Evolutionary conservation across 1,140 invertebrate species (phyloP).

Genomic region (Drosophila funebris): DNA sequence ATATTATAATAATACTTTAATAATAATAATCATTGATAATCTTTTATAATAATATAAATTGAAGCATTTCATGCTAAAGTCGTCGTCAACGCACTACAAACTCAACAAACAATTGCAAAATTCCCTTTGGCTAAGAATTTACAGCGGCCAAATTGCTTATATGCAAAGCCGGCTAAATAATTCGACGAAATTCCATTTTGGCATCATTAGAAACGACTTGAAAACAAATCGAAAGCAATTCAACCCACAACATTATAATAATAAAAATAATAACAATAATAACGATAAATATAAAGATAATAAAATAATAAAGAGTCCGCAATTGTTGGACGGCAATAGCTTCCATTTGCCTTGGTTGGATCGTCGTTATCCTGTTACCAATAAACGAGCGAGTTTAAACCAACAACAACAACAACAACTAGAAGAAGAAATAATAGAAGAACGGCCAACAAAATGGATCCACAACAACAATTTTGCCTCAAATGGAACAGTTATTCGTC

Average conservation of each 20-base stretch:
- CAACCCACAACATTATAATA: conserved; percentile 12
- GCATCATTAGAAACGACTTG: conserved; percentile 40
- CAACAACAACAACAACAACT: background rate
- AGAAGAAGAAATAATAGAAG: conserved; percentile 6
- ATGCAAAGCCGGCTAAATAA: conserved; percentile 65
- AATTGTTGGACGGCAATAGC: conserved; percentile 5
- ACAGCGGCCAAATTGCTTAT: conserved; percentile 58
- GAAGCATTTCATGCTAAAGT: conserved; percentile 48
- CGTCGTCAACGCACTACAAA: conserved; percentile 58
- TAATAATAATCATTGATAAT: background rate
- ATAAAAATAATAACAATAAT: conserved; percentile 18
- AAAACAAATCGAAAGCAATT: conserved; percentile 47
- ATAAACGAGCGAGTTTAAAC: background rate
- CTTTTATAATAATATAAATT: background rate
- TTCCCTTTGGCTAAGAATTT: conserved; percentile 83
- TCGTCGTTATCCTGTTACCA: conserved; percentile 85
- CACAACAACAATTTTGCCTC: conserved; percentile 94
- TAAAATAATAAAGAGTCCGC: conserved; percentile 10
- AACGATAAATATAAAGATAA: too few relatives aligned
- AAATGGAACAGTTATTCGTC: conserved; percentile 96
- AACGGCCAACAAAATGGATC: conserved; percentile 86
- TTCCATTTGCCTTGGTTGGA: conserved; percentile 82
- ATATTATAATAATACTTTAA: conserved; percentile 4
- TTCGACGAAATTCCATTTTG: conserved; percentile 81
- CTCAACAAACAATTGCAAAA: conserved; percentile 82